A percentile compares a stretch with the other conserved stretches of the same genome.
phyloP scores from a whole-genome alignment of 1,140 invertebrate species.

The Trigoniulus corallinus region DNA sequence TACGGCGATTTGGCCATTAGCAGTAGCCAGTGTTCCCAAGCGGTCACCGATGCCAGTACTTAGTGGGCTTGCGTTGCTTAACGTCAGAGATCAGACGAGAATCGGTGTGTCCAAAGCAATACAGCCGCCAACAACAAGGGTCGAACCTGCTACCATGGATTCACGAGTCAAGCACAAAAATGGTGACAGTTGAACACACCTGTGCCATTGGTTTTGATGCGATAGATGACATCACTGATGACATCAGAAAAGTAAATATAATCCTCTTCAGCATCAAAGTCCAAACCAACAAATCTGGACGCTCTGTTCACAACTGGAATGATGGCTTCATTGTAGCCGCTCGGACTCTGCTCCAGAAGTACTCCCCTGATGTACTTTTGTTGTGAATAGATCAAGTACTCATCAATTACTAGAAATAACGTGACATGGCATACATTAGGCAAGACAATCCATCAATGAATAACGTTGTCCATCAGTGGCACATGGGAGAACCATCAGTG shows the following conservation, averaged over 20 bases:
- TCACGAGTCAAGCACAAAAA: no score
- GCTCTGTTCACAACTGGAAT: conserved; percentile 56
- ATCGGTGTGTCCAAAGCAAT: no score
- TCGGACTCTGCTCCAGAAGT: conserved; percentile 69
- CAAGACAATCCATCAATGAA: not conserved
- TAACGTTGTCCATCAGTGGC: not conserved
- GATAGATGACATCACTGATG: conserved; percentile 88
- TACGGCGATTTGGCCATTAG: no score
- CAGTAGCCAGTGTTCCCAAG: no score
- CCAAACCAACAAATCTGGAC: conserved; percentile 89
- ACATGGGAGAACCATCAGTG: not conserved
- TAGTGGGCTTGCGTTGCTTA: no score
- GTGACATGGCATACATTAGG: conserved; percentile 14
- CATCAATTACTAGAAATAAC: conserved; percentile 57
- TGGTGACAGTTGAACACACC: no score
- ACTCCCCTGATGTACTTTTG: conserved; percentile 93
- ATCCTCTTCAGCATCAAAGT: conserved; percentile 80
- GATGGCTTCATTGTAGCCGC: conserved; percentile 88
- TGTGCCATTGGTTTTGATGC: conserved; percentile 73
- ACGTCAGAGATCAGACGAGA: no score
- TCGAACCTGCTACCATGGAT: no score
- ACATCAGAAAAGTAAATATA: conserved; percentile 96
- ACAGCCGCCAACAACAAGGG: no score
- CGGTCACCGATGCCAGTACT: no score
- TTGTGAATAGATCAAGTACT: conserved; percentile 94